Percentiles rank a stretch among this genome's conserved stretches.
Evolutionary conservation across 92 coral and sea anemone genomes (phyloP).

Genomic region (Zoanthus sansibaricus): DNA sequence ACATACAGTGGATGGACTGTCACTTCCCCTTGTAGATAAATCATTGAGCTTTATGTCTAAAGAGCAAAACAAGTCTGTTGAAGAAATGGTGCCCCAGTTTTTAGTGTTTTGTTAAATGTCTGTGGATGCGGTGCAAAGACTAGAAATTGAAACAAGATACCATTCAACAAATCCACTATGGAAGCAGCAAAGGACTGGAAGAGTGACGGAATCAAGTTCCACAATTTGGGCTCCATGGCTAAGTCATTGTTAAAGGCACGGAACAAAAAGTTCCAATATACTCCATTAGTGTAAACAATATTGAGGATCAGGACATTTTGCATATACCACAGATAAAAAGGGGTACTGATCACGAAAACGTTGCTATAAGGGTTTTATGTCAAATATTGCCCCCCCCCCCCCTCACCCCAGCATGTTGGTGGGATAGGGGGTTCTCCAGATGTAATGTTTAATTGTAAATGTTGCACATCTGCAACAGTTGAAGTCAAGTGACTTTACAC

Average conservation of each 20-base stretch:
- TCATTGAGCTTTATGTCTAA: conserved; percentile 47
- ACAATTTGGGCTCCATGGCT: no score
- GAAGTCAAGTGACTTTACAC: conserved; percentile 39
- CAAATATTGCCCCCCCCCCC: conserved; percentile 33
- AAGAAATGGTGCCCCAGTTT: conserved; percentile 23
- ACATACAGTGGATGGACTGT: conserved; percentile 53
- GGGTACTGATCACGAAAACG: conserved; percentile 36
- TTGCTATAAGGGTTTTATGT: conserved; percentile 54
- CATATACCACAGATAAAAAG: conserved; percentile 35
- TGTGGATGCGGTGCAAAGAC: no score
- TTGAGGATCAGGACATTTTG: conserved; percentile 43
- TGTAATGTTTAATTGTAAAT: conserved; percentile 57
- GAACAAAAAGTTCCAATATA: conserved; percentile 24
- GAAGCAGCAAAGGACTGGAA: no score
- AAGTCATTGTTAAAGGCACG: no score
- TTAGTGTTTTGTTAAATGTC: no score
- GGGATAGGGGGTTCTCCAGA: conserved; percentile 59
- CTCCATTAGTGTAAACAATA: conserved; percentile 41
- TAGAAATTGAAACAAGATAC: no score
- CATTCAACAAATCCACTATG: no score
- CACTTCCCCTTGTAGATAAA: conserved; percentile 34
- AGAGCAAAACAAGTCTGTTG: conserved; percentile 33
- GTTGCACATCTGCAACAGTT: conserved; percentile 34
- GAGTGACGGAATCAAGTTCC: no score
- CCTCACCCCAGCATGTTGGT: conserved; percentile 52